Percentiles rank a stretch among this genome's conserved stretches.
These are phyloP conservation scores for Mythimna ferrago DNA, from an alignment of 2,888 invertebrate genomes.

Conservation along the genomic window DNA sequence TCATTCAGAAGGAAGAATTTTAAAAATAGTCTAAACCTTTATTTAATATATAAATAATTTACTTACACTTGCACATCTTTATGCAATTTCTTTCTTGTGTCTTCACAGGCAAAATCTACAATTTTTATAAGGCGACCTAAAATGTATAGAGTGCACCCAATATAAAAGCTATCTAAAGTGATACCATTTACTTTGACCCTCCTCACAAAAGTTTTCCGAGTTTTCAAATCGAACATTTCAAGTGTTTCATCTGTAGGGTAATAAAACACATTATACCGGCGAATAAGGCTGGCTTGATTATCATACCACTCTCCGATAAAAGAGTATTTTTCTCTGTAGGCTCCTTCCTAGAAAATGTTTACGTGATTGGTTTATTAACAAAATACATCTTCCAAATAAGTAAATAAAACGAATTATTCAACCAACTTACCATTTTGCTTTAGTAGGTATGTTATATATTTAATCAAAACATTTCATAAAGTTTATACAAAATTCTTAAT, in stretches of 20 bases:
- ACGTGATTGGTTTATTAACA: not conserved
- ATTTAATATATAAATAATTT: constrained; percentile 5
- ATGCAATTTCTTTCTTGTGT: constrained; percentile 92
- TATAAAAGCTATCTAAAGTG: constrained; percentile 92
- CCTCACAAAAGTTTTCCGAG: constrained; percentile 92
- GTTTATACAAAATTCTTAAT: not conserved
- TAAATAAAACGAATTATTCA: not conserved
- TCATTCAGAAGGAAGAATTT: not conserved
- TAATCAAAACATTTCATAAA: not conserved
- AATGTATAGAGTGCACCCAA: constrained; percentile 93
- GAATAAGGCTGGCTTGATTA: constrained; percentile 93
- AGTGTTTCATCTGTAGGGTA: constrained; percentile 94
- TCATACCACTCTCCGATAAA: constrained; percentile 97
- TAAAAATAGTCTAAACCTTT: too few relatives aligned
- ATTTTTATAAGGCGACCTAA: constrained; percentile 94
- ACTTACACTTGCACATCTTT: constrained; percentile 92
- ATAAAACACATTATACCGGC: constrained; percentile 94
- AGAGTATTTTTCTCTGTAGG: constrained; percentile 89
- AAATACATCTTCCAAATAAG: not conserved
- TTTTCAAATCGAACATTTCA: constrained; percentile 94
- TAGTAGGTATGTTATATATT: not conserved
- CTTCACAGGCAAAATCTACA: constrained; percentile 93
- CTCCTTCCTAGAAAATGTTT: constrained; percentile 79
- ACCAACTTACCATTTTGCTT: constrained; percentile 30
- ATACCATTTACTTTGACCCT: constrained; percentile 93